Conservation (phyloP, 2,797 vertebrate species). For the Manis pentadactyla region DNA sequence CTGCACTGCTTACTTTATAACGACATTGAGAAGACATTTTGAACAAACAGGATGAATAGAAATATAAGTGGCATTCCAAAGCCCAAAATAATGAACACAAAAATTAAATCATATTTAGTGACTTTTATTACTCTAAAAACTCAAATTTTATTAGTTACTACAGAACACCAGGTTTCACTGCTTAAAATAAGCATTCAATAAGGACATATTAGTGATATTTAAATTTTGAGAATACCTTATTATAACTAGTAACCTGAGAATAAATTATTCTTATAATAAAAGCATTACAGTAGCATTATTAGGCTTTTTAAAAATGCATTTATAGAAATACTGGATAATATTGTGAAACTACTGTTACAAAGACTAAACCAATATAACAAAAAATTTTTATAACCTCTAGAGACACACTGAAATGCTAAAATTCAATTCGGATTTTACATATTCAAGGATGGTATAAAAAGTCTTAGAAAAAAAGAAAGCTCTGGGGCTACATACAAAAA, state of each 20-base stretch:
- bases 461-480: neutral
- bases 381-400: neutral
- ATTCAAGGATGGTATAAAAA: neutral
- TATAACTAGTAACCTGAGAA: neutral
- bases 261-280: conserved; percentile 24
- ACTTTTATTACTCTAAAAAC: neutral
- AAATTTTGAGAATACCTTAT: neutral
- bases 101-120: neutral
- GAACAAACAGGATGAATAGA: neutral
- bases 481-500: neutral
- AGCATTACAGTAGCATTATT: neutral
- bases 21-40: neutral
- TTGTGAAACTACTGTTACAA: conserved; percentile 5
- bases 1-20: neutral
- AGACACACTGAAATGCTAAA: conserved; percentile 13
- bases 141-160: neutral
- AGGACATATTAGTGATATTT: neutral
- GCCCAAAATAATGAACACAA: neutral
- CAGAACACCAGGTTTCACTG: neutral
- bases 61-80: neutral
- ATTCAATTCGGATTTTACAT: neutral
- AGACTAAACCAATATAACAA: conserved; percentile 24
- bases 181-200: conserved; percentile 1
- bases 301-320: neutral
- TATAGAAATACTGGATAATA: conserved; percentile 14